Evolutionary conservation across 2,113 vertebrate genomes (phyloP).

Genomic region (Phoenicopterus ruber): DNA sequence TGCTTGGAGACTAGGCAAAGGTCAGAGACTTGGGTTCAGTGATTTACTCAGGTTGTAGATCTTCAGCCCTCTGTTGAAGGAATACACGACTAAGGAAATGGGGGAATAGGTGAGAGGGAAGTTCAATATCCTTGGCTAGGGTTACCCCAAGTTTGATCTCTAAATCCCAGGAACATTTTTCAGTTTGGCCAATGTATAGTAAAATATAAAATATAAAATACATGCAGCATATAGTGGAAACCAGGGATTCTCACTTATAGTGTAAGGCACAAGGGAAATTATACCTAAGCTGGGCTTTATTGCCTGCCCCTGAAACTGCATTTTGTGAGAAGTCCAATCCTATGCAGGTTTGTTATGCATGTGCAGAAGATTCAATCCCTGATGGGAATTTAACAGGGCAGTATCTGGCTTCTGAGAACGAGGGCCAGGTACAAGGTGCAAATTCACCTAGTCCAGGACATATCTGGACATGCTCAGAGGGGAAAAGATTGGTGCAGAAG

Average conservation of each 20-base stretch:
- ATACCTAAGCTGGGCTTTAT: rapidly evolving
- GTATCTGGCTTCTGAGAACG: neutral
- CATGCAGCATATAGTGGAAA: neutral
- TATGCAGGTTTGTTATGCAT: neutral
- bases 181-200: neutral
- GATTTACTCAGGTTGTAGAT: neutral
- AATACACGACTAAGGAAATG: neutral
- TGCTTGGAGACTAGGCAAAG: neutral
- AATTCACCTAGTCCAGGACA: neutral
- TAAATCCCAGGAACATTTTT: neutral
- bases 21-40: neutral
- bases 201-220: neutral
- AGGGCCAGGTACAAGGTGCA: neutral
- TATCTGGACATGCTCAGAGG: neutral
- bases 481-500: neutral
- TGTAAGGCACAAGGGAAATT: neutral
- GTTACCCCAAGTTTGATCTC: neutral
- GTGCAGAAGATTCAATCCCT: neutral
- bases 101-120: neutral
- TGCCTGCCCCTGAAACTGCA: rapidly evolving
- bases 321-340: neutral
- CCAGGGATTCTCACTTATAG: neutral
- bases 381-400: neutral
- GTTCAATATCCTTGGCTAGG: neutral
- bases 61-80: neutral